These are phyloP conservation scores for Enhydra lutris DNA, from an alignment of 2,113 vertebrate species.

Conservation along the genomic window DNA sequence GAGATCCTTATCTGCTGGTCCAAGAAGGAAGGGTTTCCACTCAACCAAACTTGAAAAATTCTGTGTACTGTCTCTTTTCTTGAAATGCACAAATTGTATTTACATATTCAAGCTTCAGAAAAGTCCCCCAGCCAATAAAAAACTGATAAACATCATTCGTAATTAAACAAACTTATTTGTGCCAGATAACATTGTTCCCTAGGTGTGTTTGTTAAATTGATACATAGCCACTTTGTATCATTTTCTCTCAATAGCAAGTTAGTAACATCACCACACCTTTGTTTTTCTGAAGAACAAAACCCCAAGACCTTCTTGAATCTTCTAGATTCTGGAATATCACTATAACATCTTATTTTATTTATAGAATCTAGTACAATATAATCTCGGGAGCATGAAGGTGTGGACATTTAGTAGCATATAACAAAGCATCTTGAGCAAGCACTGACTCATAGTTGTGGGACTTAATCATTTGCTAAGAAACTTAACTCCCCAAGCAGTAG, in stretches of 20 bases:
- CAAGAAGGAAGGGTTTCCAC: neutral
- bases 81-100: neutral
- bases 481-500: fast-evolving
- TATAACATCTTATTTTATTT: neutral
- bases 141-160: neutral
- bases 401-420: neutral
- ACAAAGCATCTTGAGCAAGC: neutral
- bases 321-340: neutral
- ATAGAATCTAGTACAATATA: neutral
- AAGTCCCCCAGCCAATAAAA: neutral
- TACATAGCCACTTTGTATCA: neutral
- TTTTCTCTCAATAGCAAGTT: neutral
- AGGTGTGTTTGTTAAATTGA: neutral
- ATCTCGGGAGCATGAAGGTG: neutral
- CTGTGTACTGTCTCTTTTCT: neutral
- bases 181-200: neutral
- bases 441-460: fast-evolving
- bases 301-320: neutral
- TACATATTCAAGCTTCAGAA: neutral
- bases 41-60: neutral
- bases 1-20: neutral
- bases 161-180: neutral
- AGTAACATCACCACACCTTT: neutral
- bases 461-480: neutral
- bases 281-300: neutral